phyloP scores from a whole-genome alignment of 2,797 vertebrate genomes.

The Tarsius wallacei region DNA sequence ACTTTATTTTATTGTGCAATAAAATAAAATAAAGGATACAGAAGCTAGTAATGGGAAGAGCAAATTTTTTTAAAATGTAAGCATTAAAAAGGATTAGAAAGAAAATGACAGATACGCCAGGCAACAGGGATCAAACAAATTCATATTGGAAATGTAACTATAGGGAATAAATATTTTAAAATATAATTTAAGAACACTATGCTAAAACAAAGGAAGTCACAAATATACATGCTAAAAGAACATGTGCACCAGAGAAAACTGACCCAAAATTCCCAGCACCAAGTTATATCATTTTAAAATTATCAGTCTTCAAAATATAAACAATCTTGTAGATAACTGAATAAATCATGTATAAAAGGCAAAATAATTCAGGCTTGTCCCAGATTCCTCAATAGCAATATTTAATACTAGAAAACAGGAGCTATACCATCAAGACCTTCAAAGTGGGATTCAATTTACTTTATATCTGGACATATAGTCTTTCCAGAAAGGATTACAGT shows the following conservation, averaged over 20 bases:
- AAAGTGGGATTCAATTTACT: background rate
- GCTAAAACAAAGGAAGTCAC: background rate
- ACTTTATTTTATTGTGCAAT: background rate
- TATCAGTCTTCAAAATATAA: conserved; percentile 38
- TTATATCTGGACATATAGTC: background rate
- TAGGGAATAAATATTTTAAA: conserved; percentile 2
- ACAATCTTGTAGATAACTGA: background rate
- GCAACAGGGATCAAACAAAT: background rate
- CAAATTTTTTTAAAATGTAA: background rate
- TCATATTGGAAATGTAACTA: background rate
- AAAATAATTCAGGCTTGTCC: conserved; percentile 9
- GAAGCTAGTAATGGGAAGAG: background rate
- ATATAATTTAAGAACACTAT: background rate
- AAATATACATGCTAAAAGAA: background rate
- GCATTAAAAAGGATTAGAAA: background rate
- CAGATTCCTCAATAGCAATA: conserved; percentile 15
- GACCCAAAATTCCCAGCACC: background rate
- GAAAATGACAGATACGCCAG: background rate
- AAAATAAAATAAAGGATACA: background rate
- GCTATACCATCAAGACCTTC: background rate
- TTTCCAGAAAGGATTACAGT: background rate
- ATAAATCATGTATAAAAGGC: background rate
- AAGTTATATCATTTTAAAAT: background rate
- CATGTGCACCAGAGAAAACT: background rate
- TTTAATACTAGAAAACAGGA: background rate